phyloP scores from a whole-genome alignment of 1,140 invertebrate species.

The Cydia pomonella region DNA sequence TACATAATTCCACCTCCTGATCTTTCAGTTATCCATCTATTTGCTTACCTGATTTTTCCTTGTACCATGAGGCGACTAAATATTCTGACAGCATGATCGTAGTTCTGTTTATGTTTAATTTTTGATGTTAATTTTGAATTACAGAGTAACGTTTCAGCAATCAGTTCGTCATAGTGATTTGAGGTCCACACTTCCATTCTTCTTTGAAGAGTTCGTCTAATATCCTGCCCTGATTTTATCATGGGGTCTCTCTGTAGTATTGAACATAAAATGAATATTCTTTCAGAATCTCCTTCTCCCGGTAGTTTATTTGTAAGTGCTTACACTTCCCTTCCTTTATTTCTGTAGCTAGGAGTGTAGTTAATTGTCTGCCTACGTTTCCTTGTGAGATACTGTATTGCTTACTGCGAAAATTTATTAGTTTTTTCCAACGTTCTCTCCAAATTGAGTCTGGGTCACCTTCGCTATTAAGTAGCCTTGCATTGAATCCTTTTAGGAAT shows the following conservation, averaged over 20 bases:
- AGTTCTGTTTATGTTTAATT: neutral
- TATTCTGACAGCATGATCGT: neutral
- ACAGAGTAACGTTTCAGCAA: neutral
- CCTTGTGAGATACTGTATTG: neutral
- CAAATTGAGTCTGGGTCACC: neutral
- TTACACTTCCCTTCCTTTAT: no score
- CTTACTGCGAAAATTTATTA: neutral
- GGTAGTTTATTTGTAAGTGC: neutral
- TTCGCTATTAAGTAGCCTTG: neutral
- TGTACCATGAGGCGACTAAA: neutral
- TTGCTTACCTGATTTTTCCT: conserved; percentile 2
- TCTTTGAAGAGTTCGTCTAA: neutral
- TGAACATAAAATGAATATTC: neutral
- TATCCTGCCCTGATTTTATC: neutral
- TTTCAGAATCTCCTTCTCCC: neutral
- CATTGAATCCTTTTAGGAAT: no score
- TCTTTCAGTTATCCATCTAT: neutral
- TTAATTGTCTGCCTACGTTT: neutral
- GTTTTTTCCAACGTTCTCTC: neutral
- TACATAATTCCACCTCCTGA: neutral
- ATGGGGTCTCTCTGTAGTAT: neutral
- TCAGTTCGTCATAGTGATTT: neutral
- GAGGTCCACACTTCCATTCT: neutral
- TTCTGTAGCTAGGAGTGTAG: neutral
- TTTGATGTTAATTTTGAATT: neutral